A percentile compares a stretch with the other conserved stretches of the same genome.
Conservation (phyloP, 2,113 vertebrate species). For the Mesocricetus auratus region DNA sequence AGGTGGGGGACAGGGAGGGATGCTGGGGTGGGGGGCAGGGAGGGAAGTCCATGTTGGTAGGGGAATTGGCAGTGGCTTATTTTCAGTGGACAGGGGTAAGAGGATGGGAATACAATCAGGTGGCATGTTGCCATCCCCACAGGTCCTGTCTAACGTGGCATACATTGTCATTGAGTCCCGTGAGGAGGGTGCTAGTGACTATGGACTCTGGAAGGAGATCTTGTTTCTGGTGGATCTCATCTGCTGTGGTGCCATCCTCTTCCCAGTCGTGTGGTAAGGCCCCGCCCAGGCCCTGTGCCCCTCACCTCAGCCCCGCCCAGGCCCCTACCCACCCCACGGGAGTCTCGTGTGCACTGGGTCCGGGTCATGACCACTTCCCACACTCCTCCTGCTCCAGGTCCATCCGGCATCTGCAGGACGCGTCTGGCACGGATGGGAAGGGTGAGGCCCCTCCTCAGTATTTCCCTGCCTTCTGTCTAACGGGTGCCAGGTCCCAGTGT, state of each 20-base stretch:
- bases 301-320: fast-evolving
- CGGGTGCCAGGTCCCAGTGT: too few species aligned
- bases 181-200: slow-evolving; percentile 91
- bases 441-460: slow-evolving; percentile 79
- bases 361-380: fast-evolving
- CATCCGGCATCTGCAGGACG: slow-evolving; percentile 92
- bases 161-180: slow-evolving; percentile 92
- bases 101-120: fast-evolving
- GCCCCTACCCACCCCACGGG: too few species aligned
- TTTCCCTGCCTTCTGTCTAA: background rate
- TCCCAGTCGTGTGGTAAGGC: slow-evolving; percentile 91
- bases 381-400: slow-evolving; percentile 85
- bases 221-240: slow-evolving; percentile 93
- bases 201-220: slow-evolving; percentile 91
- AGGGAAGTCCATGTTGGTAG: background rate
- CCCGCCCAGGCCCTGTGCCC: fast-evolving
- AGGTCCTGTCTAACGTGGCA: slow-evolving; percentile 93
- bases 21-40: background rate
- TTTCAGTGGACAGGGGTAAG: too few species aligned
- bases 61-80: background rate
- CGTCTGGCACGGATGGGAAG: slow-evolving; percentile 91
- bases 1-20: background rate
- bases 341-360: background rate
- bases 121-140: background rate
- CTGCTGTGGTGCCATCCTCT: slow-evolving; percentile 92